These are phyloP conservation scores for Merops nubicus DNA, from an alignment of 2,113 vertebrate genomes.

Conservation along the genomic window DNA sequence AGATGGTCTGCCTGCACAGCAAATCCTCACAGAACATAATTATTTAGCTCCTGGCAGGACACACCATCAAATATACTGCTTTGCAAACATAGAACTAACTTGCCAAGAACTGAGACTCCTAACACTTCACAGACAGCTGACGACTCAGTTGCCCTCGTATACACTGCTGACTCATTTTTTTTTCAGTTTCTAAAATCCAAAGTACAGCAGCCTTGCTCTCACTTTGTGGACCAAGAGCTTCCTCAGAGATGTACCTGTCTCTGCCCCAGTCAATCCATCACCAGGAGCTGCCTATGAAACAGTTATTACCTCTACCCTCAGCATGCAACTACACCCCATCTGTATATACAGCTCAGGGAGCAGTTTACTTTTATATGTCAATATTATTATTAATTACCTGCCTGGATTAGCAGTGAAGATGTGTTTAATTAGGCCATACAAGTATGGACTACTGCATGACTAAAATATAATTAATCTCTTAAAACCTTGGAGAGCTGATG, in stretches of 20 bases:
- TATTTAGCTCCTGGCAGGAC: not conserved
- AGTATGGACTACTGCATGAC: not conserved
- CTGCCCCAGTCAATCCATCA: not conserved
- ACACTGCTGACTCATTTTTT: not conserved
- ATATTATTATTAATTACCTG: conserved; percentile 46
- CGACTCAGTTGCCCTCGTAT: not conserved
- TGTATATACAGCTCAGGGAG: not conserved
- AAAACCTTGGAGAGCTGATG: conserved; percentile 1
- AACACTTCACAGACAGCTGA: not conserved
- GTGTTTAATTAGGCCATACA: conserved; percentile 36
- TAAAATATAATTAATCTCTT: conserved; percentile 44
- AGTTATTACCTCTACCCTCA: not conserved
- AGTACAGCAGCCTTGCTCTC: not conserved
- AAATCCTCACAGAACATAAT: not conserved
- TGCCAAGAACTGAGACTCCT: not conserved
- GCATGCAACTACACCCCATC: not conserved
- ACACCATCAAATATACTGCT: not conserved
- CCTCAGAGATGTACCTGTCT: not conserved
- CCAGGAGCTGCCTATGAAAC: not conserved
- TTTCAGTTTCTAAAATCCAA: not conserved
- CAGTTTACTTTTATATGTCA: conserved; percentile 7
- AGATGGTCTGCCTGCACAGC: not conserved
- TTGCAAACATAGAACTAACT: not conserved
- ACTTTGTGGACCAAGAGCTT: not conserved
- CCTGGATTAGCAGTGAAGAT: conserved; percentile 20